These are phyloP conservation scores for Calephelis perditalis DNA, from an alignment of 2,888 invertebrate species.

Conservation along the genomic window DNA sequence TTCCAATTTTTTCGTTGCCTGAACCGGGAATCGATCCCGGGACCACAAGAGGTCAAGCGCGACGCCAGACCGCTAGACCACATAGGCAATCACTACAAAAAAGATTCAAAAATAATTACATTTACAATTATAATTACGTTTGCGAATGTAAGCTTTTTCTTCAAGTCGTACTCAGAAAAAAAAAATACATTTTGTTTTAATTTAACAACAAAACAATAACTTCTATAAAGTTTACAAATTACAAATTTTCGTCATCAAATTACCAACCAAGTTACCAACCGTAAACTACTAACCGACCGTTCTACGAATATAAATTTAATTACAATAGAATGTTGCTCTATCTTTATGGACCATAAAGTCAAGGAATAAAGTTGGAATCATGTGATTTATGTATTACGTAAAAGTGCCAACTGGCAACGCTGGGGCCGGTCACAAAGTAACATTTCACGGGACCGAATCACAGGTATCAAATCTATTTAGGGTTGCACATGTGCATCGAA, in stretches of 20 bases:
- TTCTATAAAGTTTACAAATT: too few species aligned
- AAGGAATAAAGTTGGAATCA: neutral
- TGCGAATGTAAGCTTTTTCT: too few species aligned
- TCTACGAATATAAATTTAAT: slow-evolving; percentile 18
- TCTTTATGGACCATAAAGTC: slow-evolving; percentile 4
- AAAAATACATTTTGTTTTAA: too few species aligned
- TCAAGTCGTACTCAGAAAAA: too few species aligned
- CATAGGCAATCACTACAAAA: too few species aligned
- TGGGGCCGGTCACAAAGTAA: slow-evolving; percentile 1
- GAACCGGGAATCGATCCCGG: too few species aligned
- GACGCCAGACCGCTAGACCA: too few species aligned
- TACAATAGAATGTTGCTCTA: neutral
- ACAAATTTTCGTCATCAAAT: slow-evolving; percentile 16
- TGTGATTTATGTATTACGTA: slow-evolving; percentile 4
- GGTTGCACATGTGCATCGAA: slow-evolving; percentile 52
- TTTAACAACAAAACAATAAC: too few species aligned
- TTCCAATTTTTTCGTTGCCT: too few species aligned
- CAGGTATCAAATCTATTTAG: slow-evolving; percentile 47
- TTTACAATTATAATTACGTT: too few species aligned
- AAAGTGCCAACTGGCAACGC: neutral
- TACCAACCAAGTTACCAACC: neutral
- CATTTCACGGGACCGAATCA: slow-evolving; percentile 18
- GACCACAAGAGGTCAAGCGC: too few species aligned
- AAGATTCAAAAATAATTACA: too few species aligned
- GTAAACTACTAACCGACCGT: slow-evolving; percentile 3